Conservation (phyloP, 2,888 invertebrate genomes). For the Drosophila kanekoi region DNA sequence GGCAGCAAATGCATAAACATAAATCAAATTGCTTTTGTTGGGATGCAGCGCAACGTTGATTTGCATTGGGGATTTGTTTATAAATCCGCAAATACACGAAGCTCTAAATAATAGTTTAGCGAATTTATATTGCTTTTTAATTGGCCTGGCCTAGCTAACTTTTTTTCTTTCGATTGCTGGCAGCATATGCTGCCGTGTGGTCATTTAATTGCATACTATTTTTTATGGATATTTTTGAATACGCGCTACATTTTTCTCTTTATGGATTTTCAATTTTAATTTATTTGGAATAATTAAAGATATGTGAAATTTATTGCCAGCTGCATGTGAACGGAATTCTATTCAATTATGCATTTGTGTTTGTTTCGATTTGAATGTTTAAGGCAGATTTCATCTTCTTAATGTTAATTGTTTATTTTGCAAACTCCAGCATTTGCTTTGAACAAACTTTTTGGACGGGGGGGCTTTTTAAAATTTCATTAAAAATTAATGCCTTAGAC, state of each 20-base stretch:
- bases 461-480: too few relatives aligned
- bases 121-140: conserved; percentile 73
- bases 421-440: neutral
- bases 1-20: conserved; percentile 63
- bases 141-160: conserved; percentile 32
- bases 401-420: neutral
- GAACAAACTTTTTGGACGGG: too few relatives aligned
- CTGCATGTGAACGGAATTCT: conserved; percentile 1
- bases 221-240: conserved; percentile 5
- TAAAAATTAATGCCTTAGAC: too few relatives aligned
- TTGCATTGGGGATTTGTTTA: conserved; percentile 74
- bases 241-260: neutral
- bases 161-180: neutral
- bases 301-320: conserved; percentile 39
- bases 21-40: conserved; percentile 73
- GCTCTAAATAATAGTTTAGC: conserved; percentile 69
- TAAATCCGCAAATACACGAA: conserved; percentile 68
- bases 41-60: conserved; percentile 50
- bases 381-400: neutral
- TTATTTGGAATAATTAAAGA: conserved; percentile 16
- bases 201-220: conserved; percentile 28
- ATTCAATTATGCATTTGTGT: too few relatives aligned
- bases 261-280: neutral
- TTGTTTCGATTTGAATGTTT: too few relatives aligned
- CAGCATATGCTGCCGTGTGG: conserved; percentile 51